These are phyloP conservation scores for Pungitius pungitius DNA, from an alignment of 2,113 vertebrate genomes.

Conservation along the genomic window DNA sequence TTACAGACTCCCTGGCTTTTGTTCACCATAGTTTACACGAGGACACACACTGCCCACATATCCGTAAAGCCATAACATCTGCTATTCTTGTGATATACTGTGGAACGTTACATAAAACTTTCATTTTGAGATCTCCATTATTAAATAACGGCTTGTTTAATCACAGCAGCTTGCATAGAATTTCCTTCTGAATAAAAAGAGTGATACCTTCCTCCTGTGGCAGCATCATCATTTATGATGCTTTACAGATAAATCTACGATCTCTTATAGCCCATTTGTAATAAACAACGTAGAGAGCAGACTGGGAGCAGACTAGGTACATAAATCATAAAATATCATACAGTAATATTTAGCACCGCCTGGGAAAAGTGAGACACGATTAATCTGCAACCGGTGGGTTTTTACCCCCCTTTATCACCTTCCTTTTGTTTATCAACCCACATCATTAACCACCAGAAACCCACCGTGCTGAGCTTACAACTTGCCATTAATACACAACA, in stretches of 20 bases:
- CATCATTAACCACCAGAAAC: not conserved
- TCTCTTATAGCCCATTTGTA: constrained; percentile 45
- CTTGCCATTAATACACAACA: not conserved
- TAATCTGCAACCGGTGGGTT: constrained; percentile 23
- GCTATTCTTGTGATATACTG: constrained; percentile 5
- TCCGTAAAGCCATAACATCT: not conserved
- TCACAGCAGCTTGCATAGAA: constrained; percentile 26
- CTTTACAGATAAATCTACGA: constrained; percentile 53
- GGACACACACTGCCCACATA: constrained; percentile 7
- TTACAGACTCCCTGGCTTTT: not conserved
- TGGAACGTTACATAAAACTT: constrained; percentile 5
- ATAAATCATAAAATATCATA: constrained; percentile 59
- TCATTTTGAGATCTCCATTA: constrained; percentile 28
- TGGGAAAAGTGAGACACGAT: constrained; percentile 23
- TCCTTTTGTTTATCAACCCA: constrained; percentile 11
- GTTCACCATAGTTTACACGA: not conserved
- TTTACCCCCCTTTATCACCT: constrained; percentile 5
- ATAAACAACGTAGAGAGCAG: constrained; percentile 40
- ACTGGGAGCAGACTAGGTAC: constrained; percentile 36
- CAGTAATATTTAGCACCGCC: constrained; percentile 11
- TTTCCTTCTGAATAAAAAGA: constrained; percentile 31
- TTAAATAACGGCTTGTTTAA: constrained; percentile 45
- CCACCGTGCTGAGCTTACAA: not conserved
- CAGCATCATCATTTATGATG: constrained; percentile 51
- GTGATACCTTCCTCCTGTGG: constrained; percentile 5